phyloP scores from a whole-genome alignment of 2,113 vertebrate species.

The Micromys minutus region DNA sequence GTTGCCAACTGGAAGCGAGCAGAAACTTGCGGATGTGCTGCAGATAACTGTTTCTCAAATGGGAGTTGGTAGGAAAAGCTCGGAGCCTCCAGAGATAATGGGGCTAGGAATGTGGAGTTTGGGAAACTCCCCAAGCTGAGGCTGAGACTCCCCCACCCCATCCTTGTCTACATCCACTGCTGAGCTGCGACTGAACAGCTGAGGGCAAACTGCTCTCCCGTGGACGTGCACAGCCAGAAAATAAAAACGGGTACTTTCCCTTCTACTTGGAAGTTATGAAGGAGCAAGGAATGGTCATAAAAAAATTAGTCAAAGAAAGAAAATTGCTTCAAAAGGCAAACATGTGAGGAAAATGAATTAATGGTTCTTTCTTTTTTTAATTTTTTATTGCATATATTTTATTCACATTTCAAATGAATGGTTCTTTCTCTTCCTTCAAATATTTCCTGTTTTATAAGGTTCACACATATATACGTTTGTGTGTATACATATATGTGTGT shows the following conservation, averaged over 20 bases:
- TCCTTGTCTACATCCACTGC: slow-evolving; percentile 31
- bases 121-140: slow-evolving; percentile 43
- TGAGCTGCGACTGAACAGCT: slow-evolving; percentile 38
- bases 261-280: neutral
- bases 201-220: slow-evolving; percentile 42
- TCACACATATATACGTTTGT: neutral
- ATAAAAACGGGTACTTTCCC: neutral
- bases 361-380: too few relatives aligned
- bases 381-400: too few relatives aligned
- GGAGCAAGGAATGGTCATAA: neutral
- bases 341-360: neutral
- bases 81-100: slow-evolving; percentile 64
- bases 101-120: slow-evolving; percentile 62
- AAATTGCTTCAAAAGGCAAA: neutral
- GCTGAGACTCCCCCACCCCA: slow-evolving; percentile 8
- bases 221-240: neutral
- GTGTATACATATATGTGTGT: fast-evolving
- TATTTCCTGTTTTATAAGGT: too few relatives aligned
- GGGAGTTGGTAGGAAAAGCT: slow-evolving; percentile 58
- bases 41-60: slow-evolving; percentile 73
- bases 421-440: neutral
- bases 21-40: slow-evolving; percentile 66
- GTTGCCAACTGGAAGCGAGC: slow-evolving; percentile 71
- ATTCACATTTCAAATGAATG: too few relatives aligned
- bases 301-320: neutral